Evolutionary conservation across 2,113 vertebrate species (phyloP), one percentile per base, ranked within the genome.

Genomic region (Ochotona curzoniae): DNA sequence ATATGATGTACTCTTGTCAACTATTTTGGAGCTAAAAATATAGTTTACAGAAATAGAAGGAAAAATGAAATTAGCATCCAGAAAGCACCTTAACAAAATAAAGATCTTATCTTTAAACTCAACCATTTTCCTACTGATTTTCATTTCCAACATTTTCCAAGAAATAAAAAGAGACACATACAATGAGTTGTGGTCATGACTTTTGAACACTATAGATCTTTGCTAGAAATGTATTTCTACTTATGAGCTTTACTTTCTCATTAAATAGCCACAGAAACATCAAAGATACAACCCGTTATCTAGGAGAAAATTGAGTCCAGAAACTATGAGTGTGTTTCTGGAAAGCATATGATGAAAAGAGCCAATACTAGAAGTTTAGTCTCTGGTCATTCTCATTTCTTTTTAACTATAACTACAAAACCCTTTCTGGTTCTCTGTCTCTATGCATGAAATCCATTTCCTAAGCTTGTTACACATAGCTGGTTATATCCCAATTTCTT

Each of bases 71-170:
- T 63, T 70, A 67, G 7, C 13, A 15, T 32, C 32, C 66, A 80
- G 18, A 83, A 84, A 87, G 85, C 23, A 94, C 5, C 54, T 90
- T 80, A 32, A 93, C 54, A 25, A 86, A 28, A 75, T 71, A 75
- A 93, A 64, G 14, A 57, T 57, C 60, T 83, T 84, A 64, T 67
- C 64, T 76, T 80, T 44, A 73, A 90, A 89, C 83, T 20, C 81
- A 60, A 92, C 21, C 25, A 57, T 83, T 66, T 75, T 79, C 70
- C 44, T 75, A 78, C 21, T 51, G 18, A 51, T 92, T 93, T 92
- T 47, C 47, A 88, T 84, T 94, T 87, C 83, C 60, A 87, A 28
- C n/a, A 54, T 74, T 78, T 90, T 84, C 80, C 89, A n/a, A 61
- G 23, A 93, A 82, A 75, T 83, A 83, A 63, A 17, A 57, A 57